Base-by-base conservation (phyloP, 2,888 invertebrate species). In the Meiosimyza platycephala region DNA sequence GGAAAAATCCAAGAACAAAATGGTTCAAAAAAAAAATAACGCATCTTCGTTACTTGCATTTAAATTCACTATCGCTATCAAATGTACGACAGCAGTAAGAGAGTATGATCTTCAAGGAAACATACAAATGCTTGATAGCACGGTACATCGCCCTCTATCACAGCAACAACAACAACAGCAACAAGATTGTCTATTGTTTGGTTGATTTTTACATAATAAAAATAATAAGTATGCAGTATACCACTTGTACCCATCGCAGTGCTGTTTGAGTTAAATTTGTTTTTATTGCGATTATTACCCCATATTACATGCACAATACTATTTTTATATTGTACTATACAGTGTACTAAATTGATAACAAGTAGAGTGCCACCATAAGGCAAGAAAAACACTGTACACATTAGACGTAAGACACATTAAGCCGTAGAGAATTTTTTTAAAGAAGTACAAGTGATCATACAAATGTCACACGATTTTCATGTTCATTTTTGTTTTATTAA, bases 61-160 rank as follows among this genome's bases (percentile, higher is more conserved):
- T 40, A 40, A 40, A 40, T 40, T 6, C 40, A 40, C 40, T 40
- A 40, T 40, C 40, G 9, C 9, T 40, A 40, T 40, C 6, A 9
- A 40, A 40, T 40, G 40, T 40, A 40, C 40, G 40, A 40, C 40
- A 40, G 40, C 40, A 6, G 9, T 40, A 40, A 40, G 9, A 40
- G 40, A 40, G 40, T 40, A 40, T 40, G 62, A 54, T 54, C 62
- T 63, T 70, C 70, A 70, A 70, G 70, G 70, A 62, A 63, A 63
- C 62, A 52, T 47, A 52, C 52, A 16, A 22, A 47, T 62, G 47
- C 22, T 47, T 70, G 70, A 70, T 70, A 70, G 70, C 54, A 73
- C 70, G 76, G 78, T 78, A 71, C 76, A 77, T 75, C 76, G 77
- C 76, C 77, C 78, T 78, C 75, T 67, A 50, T 47, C 40, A 65